Evolutionary conservation across 2,797 vertebrate species (phyloP), one percentile per base, ranked within the genome.

Genomic region (Siniperca scherzeri): DNA sequence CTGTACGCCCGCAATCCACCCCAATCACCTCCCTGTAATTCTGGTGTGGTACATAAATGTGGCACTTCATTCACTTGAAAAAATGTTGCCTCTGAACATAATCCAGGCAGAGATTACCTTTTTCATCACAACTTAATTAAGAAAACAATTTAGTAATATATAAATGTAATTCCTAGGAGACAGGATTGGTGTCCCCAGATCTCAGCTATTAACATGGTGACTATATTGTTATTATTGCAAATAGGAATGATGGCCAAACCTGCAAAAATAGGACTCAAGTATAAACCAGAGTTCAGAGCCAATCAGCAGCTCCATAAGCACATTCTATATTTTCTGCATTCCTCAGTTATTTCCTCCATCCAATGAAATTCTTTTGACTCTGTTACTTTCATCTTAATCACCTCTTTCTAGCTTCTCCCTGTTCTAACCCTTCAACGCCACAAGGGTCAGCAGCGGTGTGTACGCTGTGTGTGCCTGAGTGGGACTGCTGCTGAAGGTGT

Each of bases 361-460:
- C 48, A 67, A 3, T 56, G 74, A 81, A 74, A 75, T 75, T 79
- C 48, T n/a, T 90, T 78, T 44, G 46, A 90, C 72, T 84, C 68
- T 50, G 74, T 78, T 74, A 80, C 83, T 89, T 87, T 88, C 62
- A 71, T 88, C 85, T 79, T 87, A 81, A 91, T 89, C 88, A 88
- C 76, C 83, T 77, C 74, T 82, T 64, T 85, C 83, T 90, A 68
- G 38, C 56, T 56, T 79, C 74, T 84, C 72, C 62, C 66, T 55
- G 83, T 74, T 84, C 75, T 78, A 70, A 85, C 62, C 71, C 74
- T 81, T 70, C 74, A 74, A 61, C 83, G 56, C 89, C 86, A 91
- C 78, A 72, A 46, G 60, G 90, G 90, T 93, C 91, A 91, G 78
- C 53, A 57, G 82, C 42, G 14, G 77, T 81, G 89, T 91, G 81